phyloP scores from a whole-genome alignment of 2,113 vertebrate genomes.

The Platysternon megacephalum region DNA sequence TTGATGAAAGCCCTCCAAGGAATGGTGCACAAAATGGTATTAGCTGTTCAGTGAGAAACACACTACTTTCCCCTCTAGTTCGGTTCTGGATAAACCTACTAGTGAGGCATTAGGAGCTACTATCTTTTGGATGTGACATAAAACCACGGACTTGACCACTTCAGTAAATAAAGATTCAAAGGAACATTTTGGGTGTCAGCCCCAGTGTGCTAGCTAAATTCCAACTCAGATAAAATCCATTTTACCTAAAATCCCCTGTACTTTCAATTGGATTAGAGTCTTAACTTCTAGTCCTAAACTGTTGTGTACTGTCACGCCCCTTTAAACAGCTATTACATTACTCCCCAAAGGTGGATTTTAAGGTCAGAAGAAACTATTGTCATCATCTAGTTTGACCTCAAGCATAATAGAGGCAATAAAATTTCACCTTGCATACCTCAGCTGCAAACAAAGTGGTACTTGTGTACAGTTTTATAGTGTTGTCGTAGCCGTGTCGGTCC shows the following conservation, averaged over 20 bases:
- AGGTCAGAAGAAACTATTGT: neutral
- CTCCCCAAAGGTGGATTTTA: neutral
- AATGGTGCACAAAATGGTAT: neutral
- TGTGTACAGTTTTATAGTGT: no score
- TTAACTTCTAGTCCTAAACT: neutral
- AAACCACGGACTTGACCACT: neutral
- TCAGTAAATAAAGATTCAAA: neutral
- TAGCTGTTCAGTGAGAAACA: neutral
- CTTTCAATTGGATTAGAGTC: neutral
- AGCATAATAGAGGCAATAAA: neutral
- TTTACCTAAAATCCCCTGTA: neutral
- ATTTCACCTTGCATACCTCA: no score
- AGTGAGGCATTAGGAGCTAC: neutral
- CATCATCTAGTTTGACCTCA: neutral
- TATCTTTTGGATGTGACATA: neutral
- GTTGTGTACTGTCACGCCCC: no score
- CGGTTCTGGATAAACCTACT: neutral
- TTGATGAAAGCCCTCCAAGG: neutral
- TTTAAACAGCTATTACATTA: neutral
- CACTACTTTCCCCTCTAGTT: neutral
- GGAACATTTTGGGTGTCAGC: neutral
- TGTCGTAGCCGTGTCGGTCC: no score
- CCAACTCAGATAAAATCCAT: accelerated
- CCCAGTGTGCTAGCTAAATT: neutral
- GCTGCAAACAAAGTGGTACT: no score